These are phyloP conservation scores for Lagopus leucura DNA, from an alignment of 2,113 vertebrate genomes.

Conservation along the genomic window DNA sequence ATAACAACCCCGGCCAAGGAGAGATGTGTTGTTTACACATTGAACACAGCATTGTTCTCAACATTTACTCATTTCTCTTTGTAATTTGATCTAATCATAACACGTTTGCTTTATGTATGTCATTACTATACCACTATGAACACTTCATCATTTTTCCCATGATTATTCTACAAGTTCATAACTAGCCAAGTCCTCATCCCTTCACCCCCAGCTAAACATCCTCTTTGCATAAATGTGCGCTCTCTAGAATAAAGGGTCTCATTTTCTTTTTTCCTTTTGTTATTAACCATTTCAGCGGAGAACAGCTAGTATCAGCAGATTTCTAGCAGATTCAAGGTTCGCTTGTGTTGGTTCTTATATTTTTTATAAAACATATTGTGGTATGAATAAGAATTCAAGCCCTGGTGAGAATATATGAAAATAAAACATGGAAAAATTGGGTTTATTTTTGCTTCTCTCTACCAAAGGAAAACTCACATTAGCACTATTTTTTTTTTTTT, in stretches of 20 bases:
- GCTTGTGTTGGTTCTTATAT: neutral
- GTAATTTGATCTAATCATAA: slow-evolving; percentile 65
- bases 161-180: slow-evolving; percentile 64
- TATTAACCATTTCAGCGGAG: slow-evolving; percentile 60
- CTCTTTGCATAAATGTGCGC: slow-evolving; percentile 48
- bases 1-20: slow-evolving; percentile 11
- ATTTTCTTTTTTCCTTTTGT: slow-evolving; percentile 57
- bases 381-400: slow-evolving; percentile 9
- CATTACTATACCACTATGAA: slow-evolving; percentile 50
- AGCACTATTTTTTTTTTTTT: neutral
- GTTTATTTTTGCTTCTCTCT: slow-evolving; percentile 34
- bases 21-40: slow-evolving; percentile 46
- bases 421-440: slow-evolving; percentile 35
- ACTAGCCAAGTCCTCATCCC: slow-evolving; percentile 57
- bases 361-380: neutral
- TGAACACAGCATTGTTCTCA: neutral
- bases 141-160: slow-evolving; percentile 37
- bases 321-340: slow-evolving; percentile 7
- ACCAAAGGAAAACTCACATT: neutral
- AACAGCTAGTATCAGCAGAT: neutral
- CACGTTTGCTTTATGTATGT: slow-evolving; percentile 54
- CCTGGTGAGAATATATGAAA: slow-evolving; percentile 54
- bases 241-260: slow-evolving; percentile 63
- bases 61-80: slow-evolving; percentile 28
- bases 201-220: slow-evolving; percentile 63